phyloP scores from a whole-genome alignment of 2,888 invertebrate genomes.

The Lumbricus terrestris region DNA sequence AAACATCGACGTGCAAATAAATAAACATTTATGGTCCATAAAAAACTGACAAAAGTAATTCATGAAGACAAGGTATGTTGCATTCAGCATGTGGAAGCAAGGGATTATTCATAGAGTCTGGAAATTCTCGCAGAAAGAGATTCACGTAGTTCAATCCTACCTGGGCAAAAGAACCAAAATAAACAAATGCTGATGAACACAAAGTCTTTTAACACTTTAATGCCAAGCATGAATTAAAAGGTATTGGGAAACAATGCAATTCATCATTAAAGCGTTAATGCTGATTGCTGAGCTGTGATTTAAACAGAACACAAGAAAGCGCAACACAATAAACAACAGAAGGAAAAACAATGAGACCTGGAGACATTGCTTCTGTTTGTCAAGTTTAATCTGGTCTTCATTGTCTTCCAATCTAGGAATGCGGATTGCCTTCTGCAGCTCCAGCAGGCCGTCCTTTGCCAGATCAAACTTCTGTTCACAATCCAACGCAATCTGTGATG shows the following conservation, averaged over 20 bases:
- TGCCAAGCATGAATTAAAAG: no score
- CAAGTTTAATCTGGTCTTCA: neutral
- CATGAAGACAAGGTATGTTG: neutral
- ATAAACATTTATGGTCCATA: neutral
- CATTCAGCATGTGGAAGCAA: neutral
- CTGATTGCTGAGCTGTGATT: no score
- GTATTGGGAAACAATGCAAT: no score
- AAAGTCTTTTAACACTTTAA: neutral
- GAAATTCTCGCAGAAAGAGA: neutral
- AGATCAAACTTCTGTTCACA: conserved; percentile 7
- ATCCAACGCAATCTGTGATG: neutral
- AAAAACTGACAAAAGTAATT: neutral
- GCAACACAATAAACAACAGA: neutral
- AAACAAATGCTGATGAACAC: neutral
- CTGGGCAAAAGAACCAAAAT: neutral
- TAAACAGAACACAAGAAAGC: neutral
- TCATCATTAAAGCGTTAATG: no score
- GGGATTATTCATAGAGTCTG: no score
- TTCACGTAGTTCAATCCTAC: neutral
- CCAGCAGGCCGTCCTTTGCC: neutral
- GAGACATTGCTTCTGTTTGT: neutral
- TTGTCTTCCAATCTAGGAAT: neutral
- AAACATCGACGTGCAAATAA: neutral
- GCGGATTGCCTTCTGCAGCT: neutral
- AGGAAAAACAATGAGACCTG: neutral